Base-by-base conservation (phyloP, 1,140 invertebrate genomes). In the Papilio dardanus region DNA sequence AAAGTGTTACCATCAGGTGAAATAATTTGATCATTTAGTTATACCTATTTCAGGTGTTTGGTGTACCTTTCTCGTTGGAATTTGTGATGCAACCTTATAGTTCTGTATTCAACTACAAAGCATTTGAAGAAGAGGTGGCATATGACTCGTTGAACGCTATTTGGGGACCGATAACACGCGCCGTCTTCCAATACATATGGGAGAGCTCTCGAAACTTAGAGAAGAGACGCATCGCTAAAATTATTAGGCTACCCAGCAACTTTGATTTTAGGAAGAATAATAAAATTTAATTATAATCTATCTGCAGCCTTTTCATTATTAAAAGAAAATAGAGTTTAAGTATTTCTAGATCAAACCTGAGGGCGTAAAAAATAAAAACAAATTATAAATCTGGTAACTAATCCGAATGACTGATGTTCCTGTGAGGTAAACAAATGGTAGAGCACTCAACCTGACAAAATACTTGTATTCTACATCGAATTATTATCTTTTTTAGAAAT, bases 41-140 rank as follows among this genome's bases (percentile, higher is more conserved):
- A 24, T 62, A 3, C 1, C 10, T 37, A 10, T 84, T 83, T 21
- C 74, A 92, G 90, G 77, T 92, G 0, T 90, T 87, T 73, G 88
- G 90, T 16, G 83, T 92, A 31, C 90, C 88, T 6, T 90, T 82
- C 73, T 81, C 87, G 1, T 40, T 92, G 71, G 90, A 92, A 73
- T 82, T 90, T 42, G 82, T 86, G n/a, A 90, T 92, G 88, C 87
- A 90, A 37, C 8, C 80, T 5, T 89, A 88, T 74, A 7, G 76
- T 7, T n/a, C 74, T 0, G 2, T 73, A 16, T 2, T 19, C 1
- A 12, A 21, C 21, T 58, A 71, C 10, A 28, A 66, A 6, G 62
- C 37, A 5, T 28, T 10, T 28, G 10, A 54, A 35, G 4, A 28
- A n/a, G 24, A 62, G 54, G 54, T 62, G 58, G 28, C 10, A 0